A percentile compares a stretch with the other conserved stretches of the same genome.
Conservation (phyloP, 2,888 invertebrate species). For the Phengaris arion region DNA sequence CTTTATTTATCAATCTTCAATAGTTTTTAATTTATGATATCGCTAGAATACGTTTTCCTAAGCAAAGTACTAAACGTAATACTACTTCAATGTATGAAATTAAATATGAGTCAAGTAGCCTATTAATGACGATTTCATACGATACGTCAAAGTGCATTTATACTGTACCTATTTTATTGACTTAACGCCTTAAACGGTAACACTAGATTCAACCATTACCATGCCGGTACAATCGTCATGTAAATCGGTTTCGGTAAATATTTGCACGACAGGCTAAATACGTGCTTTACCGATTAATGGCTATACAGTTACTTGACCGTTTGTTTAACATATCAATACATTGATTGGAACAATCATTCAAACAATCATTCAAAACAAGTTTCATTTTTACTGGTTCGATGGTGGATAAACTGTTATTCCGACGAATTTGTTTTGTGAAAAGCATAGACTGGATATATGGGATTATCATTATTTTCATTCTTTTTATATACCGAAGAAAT, state of each 20-base stretch:
- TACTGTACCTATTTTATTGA: not conserved
- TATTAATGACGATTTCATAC: too few species aligned
- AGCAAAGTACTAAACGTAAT: too few species aligned
- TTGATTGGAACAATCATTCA: not conserved
- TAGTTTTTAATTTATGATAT: too few species aligned
- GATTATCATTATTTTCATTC: too few species aligned
- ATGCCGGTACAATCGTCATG: conserved; percentile 70
- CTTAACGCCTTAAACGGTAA: conserved; percentile 37
- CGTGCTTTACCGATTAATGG: conserved; percentile 64
- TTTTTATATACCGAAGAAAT: too few species aligned
- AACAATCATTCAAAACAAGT: not conserved
- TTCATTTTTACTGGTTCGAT: not conserved
- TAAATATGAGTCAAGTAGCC: too few species aligned
- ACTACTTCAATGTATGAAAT: too few species aligned
- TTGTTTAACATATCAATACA: conserved; percentile 43
- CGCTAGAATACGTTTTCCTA: too few species aligned
- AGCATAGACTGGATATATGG: not conserved
- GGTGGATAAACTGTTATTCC: not conserved
- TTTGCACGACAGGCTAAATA: conserved; percentile 73
- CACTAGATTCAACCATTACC: conserved; percentile 55
- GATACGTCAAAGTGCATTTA: not conserved
- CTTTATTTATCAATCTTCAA: too few species aligned
- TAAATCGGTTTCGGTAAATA: conserved; percentile 76
- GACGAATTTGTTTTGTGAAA: not conserved
- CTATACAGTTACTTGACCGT: conserved; percentile 66